A percentile compares a stretch with the other conserved stretches of the same genome.
These are phyloP conservation scores for Carterocephalus palaemon DNA, from an alignment of 2,888 invertebrate species.

Conservation along the genomic window DNA sequence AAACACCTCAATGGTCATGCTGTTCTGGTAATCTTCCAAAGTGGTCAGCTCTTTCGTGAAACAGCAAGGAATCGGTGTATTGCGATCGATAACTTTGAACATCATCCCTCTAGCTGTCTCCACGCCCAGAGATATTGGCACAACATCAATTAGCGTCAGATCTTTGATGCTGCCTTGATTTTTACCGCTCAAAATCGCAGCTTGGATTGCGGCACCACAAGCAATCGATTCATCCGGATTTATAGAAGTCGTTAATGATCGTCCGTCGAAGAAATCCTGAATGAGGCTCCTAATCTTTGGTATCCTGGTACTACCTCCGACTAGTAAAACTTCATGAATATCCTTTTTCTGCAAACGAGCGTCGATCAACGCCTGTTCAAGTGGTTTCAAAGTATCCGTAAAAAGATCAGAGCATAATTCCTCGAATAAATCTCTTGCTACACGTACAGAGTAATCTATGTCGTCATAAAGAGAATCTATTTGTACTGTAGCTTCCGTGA, in stretches of 20 bases:
- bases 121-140: conserved; percentile 58
- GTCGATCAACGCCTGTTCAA: conserved; percentile 47
- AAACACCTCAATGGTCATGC: conserved; percentile 60
- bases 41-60: conserved; percentile 57
- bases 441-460: conserved; percentile 47
- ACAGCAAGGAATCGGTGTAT: conserved; percentile 57
- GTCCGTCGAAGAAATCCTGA: conserved; percentile 47
- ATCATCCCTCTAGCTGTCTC: conserved; percentile 60
- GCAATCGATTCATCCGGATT: conserved; percentile 66
- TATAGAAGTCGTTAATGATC: conserved; percentile 42
- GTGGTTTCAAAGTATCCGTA: conserved; percentile 43
- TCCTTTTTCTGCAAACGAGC: conserved; percentile 46
- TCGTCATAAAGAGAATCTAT: conserved; percentile 49
- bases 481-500: conserved; percentile 43
- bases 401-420: conserved; percentile 64
- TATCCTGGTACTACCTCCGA: conserved; percentile 62
- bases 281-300: conserved; percentile 53
- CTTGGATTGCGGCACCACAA: conserved; percentile 61
- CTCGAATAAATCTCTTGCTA: conserved; percentile 54
- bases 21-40: conserved; percentile 54
- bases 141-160: conserved; percentile 51
- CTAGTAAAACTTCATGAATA: conserved; percentile 50
- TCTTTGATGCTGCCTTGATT: conserved; percentile 43
- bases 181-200: conserved; percentile 50
- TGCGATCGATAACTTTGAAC: conserved; percentile 56